A percentile compares a stretch with the other conserved stretches of the same genome.
phyloP scores from a whole-genome alignment of 2,888 invertebrate genomes.

The Leptinotarsa tumamoca region DNA sequence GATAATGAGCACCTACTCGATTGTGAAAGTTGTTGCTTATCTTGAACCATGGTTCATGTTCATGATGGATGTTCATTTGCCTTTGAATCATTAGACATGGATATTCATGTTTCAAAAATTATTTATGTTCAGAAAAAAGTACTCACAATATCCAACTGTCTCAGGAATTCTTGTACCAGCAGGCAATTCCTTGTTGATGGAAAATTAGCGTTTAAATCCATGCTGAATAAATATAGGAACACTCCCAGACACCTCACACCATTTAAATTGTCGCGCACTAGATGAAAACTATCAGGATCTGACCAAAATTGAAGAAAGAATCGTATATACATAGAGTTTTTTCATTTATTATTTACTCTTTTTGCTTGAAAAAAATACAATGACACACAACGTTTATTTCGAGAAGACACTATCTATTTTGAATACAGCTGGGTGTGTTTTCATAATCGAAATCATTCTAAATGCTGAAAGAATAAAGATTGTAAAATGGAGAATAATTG shows the following conservation, averaged over 20 bases:
- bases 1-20: slow-evolving; percentile 26
- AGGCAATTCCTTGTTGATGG: not conserved
- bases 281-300: not conserved
- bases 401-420: too few relatives aligned
- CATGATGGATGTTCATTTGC: too few relatives aligned
- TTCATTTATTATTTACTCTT: too few relatives aligned
- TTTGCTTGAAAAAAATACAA: too few relatives aligned
- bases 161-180: not conserved
- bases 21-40: slow-evolving; percentile 37
- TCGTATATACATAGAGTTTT: too few relatives aligned
- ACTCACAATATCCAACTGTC: not conserved
- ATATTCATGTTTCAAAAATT: too few relatives aligned
- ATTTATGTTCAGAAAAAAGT: not conserved
- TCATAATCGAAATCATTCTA: too few relatives aligned
- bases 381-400: too few relatives aligned
- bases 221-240: not conserved
- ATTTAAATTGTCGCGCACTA: not conserved
- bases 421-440: too few relatives aligned
- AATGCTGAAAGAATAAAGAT: too few relatives aligned
- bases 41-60: slow-evolving; percentile 21
- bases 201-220: slow-evolving; percentile 9
- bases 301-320: not conserved
- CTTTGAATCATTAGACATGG: too few relatives aligned
- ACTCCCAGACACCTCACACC: not conserved
- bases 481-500: too few relatives aligned